Evolutionary conservation across 2,888 invertebrate species (phyloP).

Genomic region (Sarcophaga subvicina): DNA sequence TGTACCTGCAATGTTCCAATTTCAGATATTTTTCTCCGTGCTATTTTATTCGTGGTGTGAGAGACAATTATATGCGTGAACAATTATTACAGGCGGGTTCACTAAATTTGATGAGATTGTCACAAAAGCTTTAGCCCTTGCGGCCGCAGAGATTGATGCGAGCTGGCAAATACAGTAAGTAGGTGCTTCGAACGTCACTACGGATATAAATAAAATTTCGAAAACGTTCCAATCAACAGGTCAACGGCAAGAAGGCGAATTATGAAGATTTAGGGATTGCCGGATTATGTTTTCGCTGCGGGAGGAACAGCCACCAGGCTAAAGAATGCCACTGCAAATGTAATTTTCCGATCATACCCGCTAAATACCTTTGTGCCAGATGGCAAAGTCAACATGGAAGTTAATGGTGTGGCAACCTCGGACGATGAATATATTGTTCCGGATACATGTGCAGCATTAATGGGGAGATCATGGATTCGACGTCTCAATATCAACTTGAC

Average conservation of each 20-base stretch:
- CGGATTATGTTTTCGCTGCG: slow-evolving; percentile 14
- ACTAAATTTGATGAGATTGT: no score
- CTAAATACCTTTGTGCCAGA: slow-evolving; percentile 26
- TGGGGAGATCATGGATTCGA: slow-evolving; percentile 42
- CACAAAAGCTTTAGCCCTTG: neutral
- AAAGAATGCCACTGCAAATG: slow-evolving; percentile 12
- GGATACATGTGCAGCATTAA: neutral
- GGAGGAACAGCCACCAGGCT: slow-evolving; percentile 1
- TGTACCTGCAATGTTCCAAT: slow-evolving; percentile 50
- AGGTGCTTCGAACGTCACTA: no score
- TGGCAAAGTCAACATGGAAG: slow-evolving; percentile 15
- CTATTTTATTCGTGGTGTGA: slow-evolving; percentile 53
- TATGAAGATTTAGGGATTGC: slow-evolving; percentile 21
- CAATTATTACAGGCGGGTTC: slow-evolving; percentile 40
- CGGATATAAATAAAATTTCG: no score
- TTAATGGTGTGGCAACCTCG: neutral
- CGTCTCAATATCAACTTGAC: slow-evolving; percentile 13
- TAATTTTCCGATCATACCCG: slow-evolving; percentile 36
- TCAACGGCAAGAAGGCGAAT: neutral
- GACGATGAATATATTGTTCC: neutral
- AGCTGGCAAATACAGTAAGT: no score
- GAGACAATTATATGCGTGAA: slow-evolving; percentile 42
- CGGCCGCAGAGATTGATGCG: no score
- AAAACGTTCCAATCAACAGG: no score
- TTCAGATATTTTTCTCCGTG: slow-evolving; percentile 47